These are phyloP conservation scores for Dissostichus mawsoni DNA, from an alignment of 2,113 vertebrate genomes.

Conservation along the genomic window DNA sequence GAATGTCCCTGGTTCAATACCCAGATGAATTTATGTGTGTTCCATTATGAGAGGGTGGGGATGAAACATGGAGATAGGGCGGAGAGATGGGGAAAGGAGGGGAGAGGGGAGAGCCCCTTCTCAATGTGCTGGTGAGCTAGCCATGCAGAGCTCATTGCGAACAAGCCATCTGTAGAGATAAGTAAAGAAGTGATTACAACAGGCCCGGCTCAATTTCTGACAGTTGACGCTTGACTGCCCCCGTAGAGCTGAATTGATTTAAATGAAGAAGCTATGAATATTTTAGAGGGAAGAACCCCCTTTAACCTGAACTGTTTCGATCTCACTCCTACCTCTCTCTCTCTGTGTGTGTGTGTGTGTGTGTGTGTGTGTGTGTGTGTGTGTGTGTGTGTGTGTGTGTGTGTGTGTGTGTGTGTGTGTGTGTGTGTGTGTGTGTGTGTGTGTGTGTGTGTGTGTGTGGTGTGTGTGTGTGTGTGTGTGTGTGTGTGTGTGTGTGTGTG, in stretches of 20 bases:
- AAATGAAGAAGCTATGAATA: slow-evolving; percentile 86
- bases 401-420: slow-evolving; percentile 22
- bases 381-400: slow-evolving; percentile 22
- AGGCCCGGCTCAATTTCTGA: slow-evolving; percentile 80
- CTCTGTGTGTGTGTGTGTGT: slow-evolving; percentile 21
- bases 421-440: slow-evolving; percentile 25
- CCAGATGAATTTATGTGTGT: slow-evolving; percentile 81
- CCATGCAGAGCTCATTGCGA: slow-evolving; percentile 78
- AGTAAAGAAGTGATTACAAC: slow-evolving; percentile 83
- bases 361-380: slow-evolving; percentile 22
- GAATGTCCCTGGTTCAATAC: slow-evolving; percentile 79
- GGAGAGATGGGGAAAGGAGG: slow-evolving; percentile 40
- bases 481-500: slow-evolving; percentile 23
- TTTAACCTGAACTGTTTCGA: slow-evolving; percentile 72
- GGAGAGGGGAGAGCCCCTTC: slow-evolving; percentile 12
- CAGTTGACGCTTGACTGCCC: slow-evolving; percentile 77
- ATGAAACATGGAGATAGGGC: slow-evolving; percentile 71
- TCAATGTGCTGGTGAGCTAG: slow-evolving; percentile 63
- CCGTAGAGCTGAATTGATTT: slow-evolving; percentile 80
- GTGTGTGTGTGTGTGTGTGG: background rate
- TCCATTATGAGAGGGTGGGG: slow-evolving; percentile 74
- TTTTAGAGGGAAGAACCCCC: slow-evolving; percentile 75
- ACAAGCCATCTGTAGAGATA: slow-evolving; percentile 81
- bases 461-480: slow-evolving; percentile 28
- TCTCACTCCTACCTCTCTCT: slow-evolving; percentile 40